phyloP scores from a whole-genome alignment of 2,797 vertebrate species.

The Lateolabrax maculatus region DNA sequence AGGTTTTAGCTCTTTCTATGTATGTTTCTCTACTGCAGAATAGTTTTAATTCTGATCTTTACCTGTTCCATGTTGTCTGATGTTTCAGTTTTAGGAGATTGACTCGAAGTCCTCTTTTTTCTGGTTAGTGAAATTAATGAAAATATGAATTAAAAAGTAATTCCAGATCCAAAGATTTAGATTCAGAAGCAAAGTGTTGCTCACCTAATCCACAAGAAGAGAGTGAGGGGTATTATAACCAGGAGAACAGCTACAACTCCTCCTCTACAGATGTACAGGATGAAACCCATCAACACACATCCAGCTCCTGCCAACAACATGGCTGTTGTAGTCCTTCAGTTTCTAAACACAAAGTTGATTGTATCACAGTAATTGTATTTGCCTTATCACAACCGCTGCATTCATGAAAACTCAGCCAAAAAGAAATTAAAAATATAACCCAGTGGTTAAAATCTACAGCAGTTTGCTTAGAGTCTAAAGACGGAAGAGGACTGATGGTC shows the following conservation, averaged over 20 bases:
- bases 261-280: slow-evolving; percentile 13
- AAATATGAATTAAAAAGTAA: neutral
- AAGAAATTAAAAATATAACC: neutral
- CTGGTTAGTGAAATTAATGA: neutral
- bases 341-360: no score
- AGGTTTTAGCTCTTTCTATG: neutral
- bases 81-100: neutral
- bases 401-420: neutral
- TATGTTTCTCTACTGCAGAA: no score
- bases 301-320: slow-evolving; percentile 7
- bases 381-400: no score
- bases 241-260: neutral
- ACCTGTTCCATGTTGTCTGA: neutral
- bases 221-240: neutral
- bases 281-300: slow-evolving; percentile 6
- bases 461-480: neutral
- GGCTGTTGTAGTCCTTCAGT: neutral
- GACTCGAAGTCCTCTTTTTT: neutral
- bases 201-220: neutral
- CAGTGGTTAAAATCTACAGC: neutral
- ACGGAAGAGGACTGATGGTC: no score
- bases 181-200: neutral
- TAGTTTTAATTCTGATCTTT: neutral
- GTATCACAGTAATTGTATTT: neutral
- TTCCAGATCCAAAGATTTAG: no score